A percentile compares a stretch with the other conserved stretches of the same genome.
phyloP scores from a whole-genome alignment of 1,140 invertebrate species.

The Oryzaephilus surinamensis region DNA sequence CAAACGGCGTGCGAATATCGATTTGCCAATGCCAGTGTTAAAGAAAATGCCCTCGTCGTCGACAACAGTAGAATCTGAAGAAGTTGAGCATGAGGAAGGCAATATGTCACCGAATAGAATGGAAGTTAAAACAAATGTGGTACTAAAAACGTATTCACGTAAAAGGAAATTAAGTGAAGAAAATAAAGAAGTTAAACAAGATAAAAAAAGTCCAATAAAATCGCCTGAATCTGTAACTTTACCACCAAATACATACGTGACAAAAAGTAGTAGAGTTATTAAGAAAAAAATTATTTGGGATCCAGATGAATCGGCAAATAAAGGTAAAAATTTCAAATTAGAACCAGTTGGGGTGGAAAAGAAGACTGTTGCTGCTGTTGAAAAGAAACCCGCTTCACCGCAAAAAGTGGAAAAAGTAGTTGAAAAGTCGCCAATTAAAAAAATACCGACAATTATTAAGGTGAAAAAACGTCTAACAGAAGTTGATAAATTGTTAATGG shows the following conservation, averaged over 20 bases:
- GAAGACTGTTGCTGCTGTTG: background rate
- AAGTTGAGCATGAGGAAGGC: no score
- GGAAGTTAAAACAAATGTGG: constrained; percentile 16
- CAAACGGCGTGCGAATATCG: background rate
- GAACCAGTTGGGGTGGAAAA: no score
- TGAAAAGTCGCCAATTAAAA: constrained; percentile 6
- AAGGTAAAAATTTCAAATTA: constrained; percentile 8
- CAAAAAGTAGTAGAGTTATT: constrained; percentile 46
- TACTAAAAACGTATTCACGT: constrained; percentile 31
- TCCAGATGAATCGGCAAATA: constrained; percentile 44
- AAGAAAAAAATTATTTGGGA: constrained; percentile 60
- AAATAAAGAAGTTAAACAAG: constrained; percentile 7
- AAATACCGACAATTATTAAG: no score
- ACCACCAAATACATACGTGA: constrained; percentile 25
- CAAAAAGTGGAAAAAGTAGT: constrained; percentile 8
- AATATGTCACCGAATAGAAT: no score
- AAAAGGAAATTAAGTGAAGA: constrained; percentile 30
- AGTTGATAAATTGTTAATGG: constrained; percentile 65
- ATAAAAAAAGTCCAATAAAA: constrained; percentile 4
- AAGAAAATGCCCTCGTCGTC: background rate
- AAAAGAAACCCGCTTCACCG: constrained; percentile 4
- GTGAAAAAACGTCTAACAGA: constrained; percentile 55
- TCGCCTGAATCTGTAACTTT: constrained; percentile 11
- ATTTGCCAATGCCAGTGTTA: background rate
- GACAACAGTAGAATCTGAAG: constrained; percentile 1